Evolutionary conservation across 1,140 invertebrate species (phyloP).

Genomic region (Diuraphis noxia): DNA sequence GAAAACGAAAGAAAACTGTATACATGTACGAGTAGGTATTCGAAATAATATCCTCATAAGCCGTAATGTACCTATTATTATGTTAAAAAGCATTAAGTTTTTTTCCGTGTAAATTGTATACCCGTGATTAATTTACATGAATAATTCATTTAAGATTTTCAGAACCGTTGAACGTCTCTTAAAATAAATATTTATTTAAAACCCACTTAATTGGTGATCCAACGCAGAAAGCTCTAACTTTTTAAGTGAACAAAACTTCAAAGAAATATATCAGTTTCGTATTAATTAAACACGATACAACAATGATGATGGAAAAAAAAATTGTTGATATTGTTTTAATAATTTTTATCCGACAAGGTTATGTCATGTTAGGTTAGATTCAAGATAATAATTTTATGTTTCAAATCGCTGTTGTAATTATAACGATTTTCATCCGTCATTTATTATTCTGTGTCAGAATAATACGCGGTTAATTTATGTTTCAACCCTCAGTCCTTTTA

Average conservation of each 20-base stretch:
- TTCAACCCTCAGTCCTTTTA: conserved; percentile 1
- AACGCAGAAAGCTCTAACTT: not conserved
- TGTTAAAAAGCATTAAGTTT: not conserved
- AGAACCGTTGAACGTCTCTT: not conserved
- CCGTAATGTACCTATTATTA: not conserved
- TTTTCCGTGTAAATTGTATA: not conserved
- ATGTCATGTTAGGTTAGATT: not conserved
- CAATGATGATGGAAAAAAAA: not conserved
- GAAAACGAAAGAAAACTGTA: not conserved
- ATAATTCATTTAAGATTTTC: not conserved
- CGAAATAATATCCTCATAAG: no score
- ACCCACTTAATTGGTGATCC: not conserved
- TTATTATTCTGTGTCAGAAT: not conserved
- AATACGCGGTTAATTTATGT: not conserved
- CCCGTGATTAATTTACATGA: not conserved
- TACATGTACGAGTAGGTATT: no score
- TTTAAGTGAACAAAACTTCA: not conserved
- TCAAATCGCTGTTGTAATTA: not conserved
- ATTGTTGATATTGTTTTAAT: not conserved
- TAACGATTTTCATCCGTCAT: not conserved
- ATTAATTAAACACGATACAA: not conserved
- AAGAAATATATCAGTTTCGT: not conserved
- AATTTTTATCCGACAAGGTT: not conserved
- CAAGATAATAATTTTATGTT: not conserved
- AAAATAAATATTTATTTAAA: conserved; percentile 5